Conservation (phyloP, 2,113 vertebrate species). For the Cyprinodon tularosa region DNA sequence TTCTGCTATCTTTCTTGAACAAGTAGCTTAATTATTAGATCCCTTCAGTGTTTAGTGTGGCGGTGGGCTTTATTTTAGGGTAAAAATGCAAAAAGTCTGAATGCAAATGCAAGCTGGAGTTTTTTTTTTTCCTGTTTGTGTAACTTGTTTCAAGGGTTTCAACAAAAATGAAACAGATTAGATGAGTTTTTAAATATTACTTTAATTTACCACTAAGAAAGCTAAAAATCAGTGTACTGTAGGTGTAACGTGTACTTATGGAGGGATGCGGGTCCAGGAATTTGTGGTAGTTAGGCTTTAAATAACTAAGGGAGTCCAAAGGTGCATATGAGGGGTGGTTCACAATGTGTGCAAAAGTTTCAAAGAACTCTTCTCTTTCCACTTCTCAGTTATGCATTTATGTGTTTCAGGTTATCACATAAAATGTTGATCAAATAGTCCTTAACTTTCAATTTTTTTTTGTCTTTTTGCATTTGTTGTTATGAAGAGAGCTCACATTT, state of each 20-base stretch:
- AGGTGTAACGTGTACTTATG: neutral
- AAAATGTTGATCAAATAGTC: neutral
- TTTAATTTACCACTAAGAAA: neutral
- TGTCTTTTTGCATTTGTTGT: neutral
- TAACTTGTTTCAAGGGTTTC: too few relatives aligned
- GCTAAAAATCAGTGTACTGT: neutral
- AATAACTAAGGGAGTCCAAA: neutral
- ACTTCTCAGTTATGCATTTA: neutral
- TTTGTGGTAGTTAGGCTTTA: neutral
- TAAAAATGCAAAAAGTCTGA: too few relatives aligned
- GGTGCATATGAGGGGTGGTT: neutral
- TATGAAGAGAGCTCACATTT: neutral
- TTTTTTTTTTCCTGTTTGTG: too few relatives aligned
- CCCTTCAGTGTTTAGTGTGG: too few relatives aligned
- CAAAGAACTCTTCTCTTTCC: neutral
- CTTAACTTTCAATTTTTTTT: neutral
- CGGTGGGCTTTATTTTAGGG: too few relatives aligned
- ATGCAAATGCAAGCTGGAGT: too few relatives aligned
- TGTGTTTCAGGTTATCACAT: neutral
- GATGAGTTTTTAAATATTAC: too few relatives aligned
- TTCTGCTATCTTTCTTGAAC: too few relatives aligned
- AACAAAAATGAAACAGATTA: too few relatives aligned
- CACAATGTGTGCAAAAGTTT: neutral
- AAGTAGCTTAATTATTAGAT: too few relatives aligned
- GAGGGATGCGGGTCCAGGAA: neutral